Evolutionary conservation across 2,888 invertebrate species (phyloP), one percentile per base, ranked within the genome.

Genomic region (Cheilosia impressa): DNA sequence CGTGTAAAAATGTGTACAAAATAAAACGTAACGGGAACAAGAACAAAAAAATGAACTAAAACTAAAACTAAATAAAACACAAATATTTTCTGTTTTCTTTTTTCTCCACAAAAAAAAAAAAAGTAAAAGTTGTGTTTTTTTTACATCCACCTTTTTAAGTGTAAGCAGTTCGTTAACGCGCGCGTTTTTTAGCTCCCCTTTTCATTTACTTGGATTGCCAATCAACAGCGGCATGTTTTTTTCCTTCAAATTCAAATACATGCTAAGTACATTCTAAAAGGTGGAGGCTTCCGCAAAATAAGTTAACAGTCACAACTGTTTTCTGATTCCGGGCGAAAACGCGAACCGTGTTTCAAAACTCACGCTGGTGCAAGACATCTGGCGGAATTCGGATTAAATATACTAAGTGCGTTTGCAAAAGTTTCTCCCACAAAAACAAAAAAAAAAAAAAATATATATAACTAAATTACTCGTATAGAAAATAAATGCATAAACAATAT

Each of bases 81-180:
- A 55, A 55, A 47, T 52, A 53, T 45, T 68, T 34, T 34, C n/a
- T 53, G 19, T 43, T 62, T 69, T 24, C 47, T 52, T 50, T 34
- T 55, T 69, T 55, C 10, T 60, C 22, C 24, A 38, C 41, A 45
- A 41, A 38, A 24, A 38, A 19, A 34, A 13, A 50, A 45, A 43
- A 43, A 43, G 4, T 13, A 53, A 65, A 27, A 60, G 31, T 68
- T 65, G 9, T 58, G 31, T 31, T 19, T 62, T 27, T 62, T 13
- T 57, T 45, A 38, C 38, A 38, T 38, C 38, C 38, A 38, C 38
- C 45, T 62, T 69, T 50, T 27, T n/a, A 57, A 47, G 55, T 22
- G 45, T 65, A 69, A 73, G 58, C 57, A 75, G 57, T 68, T 73
- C 47, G 66, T 47, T 65, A 66, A 69, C 84, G 84, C 80, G 83